A percentile compares a stretch with the other conserved stretches of the same genome.
Evolutionary conservation across 2,888 invertebrate genomes (phyloP).

Genomic region (Eupeodes luniger): DNA sequence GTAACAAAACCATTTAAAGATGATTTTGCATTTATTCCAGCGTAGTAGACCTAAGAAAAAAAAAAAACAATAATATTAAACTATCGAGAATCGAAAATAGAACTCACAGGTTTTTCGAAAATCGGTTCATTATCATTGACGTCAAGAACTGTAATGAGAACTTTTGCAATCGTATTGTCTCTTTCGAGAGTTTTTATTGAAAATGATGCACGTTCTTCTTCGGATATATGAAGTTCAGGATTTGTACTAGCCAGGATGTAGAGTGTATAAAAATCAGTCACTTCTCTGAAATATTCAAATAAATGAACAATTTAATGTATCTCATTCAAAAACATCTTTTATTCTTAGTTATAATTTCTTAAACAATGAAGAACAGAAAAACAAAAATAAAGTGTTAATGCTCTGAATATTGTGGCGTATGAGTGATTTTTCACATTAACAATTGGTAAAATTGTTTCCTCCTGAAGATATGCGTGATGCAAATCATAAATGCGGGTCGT

Average conservation of each 20-base stretch:
- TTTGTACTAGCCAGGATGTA: slow-evolving; percentile 94
- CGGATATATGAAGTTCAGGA: slow-evolving; percentile 88
- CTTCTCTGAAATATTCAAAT: slow-evolving; percentile 86
- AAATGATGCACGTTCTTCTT: slow-evolving; percentile 84
- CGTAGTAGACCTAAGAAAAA: slow-evolving; percentile 81
- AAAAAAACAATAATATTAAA: slow-evolving; percentile 77
- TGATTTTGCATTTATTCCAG: slow-evolving; percentile 91
- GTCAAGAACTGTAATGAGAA: slow-evolving; percentile 90
- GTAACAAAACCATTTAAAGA: slow-evolving; percentile 90
- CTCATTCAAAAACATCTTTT: no score
- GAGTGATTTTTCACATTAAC: no score
- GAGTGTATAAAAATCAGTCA: slow-evolving; percentile 89
- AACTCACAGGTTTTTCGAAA: slow-evolving; percentile 85
- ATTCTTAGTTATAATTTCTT: no score
- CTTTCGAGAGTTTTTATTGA: slow-evolving; percentile 84
- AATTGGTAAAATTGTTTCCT: no score
- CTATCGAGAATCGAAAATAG: background rate
- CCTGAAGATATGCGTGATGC: no score
- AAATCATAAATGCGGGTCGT: no score
- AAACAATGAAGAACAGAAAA: no score
- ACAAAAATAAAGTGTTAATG: no score
- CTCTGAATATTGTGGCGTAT: no score
- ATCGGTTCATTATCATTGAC: slow-evolving; percentile 94
- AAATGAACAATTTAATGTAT: background rate
- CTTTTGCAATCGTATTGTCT: slow-evolving; percentile 89